phyloP scores from a whole-genome alignment of 2,797 vertebrate species.

The Etheostoma perlongum region DNA sequence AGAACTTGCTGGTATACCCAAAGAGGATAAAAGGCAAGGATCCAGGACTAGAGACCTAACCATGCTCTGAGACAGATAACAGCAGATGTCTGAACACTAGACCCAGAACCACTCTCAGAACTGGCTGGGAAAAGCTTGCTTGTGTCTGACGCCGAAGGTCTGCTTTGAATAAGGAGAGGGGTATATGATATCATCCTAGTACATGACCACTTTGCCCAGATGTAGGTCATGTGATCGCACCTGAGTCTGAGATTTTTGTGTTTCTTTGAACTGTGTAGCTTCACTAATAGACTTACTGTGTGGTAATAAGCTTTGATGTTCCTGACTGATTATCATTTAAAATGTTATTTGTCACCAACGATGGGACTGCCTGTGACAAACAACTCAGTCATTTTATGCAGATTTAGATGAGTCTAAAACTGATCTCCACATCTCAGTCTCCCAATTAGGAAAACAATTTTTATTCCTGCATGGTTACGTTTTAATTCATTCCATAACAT shows the following conservation, averaged over 20 bases:
- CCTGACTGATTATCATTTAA: background rate
- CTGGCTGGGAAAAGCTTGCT: background rate
- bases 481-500: background rate
- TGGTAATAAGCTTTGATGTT: background rate
- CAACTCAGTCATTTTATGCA: background rate
- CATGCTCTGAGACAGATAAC: background rate
- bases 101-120: background rate
- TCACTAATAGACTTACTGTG: slow-evolving; percentile 1
- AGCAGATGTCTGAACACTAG: background rate
- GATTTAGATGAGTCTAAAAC: background rate
- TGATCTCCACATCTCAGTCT: background rate
- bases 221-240: background rate
- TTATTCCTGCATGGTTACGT: background rate
- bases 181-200: background rate
- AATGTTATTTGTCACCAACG: background rate
- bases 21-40: background rate
- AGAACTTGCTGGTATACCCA: background rate
- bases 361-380: background rate
- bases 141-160: background rate
- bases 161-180: background rate
- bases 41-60: background rate
- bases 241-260: background rate
- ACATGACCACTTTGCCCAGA: background rate
- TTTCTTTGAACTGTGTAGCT: background rate
- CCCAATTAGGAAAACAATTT: background rate